These are phyloP conservation scores for Tautogolabrus adspersus DNA, from an alignment of 2,113 vertebrate species.

Conservation along the genomic window DNA sequence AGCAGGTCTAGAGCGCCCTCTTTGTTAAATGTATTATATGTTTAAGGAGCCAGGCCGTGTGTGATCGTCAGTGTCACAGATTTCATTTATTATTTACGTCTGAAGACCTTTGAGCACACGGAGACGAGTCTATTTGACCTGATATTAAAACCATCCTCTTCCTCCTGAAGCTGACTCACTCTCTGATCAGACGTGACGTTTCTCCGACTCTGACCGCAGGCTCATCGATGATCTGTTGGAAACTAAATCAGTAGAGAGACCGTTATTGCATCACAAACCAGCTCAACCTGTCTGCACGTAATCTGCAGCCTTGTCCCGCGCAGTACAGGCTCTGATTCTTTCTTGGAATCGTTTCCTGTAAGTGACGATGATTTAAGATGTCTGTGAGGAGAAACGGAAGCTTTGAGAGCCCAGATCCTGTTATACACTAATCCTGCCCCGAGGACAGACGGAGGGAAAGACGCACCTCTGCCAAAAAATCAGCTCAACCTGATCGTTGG, in stretches of 20 bases:
- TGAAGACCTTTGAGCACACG: no score
- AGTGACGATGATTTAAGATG: slow-evolving; percentile 48
- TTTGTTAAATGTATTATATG: no score
- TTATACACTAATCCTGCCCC: slow-evolving; percentile 54
- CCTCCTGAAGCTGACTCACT: background rate
- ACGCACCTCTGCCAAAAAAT: slow-evolving; percentile 55
- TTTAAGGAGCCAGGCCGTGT: no score
- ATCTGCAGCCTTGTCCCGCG: slow-evolving; percentile 13
- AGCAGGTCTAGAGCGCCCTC: no score
- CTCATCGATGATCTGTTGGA: background rate
- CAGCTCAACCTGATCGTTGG: slow-evolving; percentile 34
- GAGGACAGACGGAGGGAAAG: slow-evolving; percentile 35
- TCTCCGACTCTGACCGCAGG: slow-evolving; percentile 14
- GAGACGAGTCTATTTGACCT: slow-evolving; percentile 1
- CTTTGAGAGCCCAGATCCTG: slow-evolving; percentile 58
- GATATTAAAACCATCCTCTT: slow-evolving; percentile 16
- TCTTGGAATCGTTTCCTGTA: slow-evolving; percentile 22
- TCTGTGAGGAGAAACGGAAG: slow-evolving; percentile 37
- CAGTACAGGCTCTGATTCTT: background rate
- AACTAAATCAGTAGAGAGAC: slow-evolving; percentile 11
- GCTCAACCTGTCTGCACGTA: background rate
- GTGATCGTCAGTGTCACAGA: no score
- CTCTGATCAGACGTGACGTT: slow-evolving; percentile 23
- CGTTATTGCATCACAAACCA: slow-evolving; percentile 10
- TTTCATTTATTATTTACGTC: no score